These are phyloP conservation scores for Sinonovacula constricta DNA, from an alignment of 1,140 invertebrate genomes.

Conservation along the genomic window DNA sequence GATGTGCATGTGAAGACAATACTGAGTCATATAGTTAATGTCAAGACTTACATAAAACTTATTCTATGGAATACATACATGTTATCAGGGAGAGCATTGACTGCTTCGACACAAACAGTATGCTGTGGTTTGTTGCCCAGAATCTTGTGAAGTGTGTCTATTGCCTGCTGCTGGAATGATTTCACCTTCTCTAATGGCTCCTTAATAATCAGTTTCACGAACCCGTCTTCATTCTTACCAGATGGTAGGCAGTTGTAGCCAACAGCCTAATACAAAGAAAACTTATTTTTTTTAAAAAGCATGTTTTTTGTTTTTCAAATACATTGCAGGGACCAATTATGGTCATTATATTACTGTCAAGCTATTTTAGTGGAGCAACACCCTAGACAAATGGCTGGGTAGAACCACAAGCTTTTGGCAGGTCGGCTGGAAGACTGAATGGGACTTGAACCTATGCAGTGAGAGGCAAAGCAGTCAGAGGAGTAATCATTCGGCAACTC, in stretches of 20 bases:
- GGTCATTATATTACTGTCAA: too few species aligned
- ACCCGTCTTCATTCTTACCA: constrained; percentile 90
- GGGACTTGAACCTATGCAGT: neutral
- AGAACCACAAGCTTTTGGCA: neutral
- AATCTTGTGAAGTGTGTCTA: constrained; percentile 82
- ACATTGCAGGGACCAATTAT: too few species aligned
- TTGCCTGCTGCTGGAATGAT: constrained; percentile 86
- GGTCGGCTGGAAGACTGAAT: neutral
- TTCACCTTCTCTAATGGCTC: constrained; percentile 88
- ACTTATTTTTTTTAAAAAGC: too few species aligned
- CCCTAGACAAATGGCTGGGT: neutral
- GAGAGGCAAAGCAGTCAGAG: neutral
- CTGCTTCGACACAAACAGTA: constrained; percentile 86
- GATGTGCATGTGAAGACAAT: too few species aligned
- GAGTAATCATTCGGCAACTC: too few species aligned
- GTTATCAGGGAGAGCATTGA: constrained; percentile 86
- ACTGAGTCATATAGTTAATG: too few species aligned
- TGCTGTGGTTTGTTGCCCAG: constrained; percentile 92
- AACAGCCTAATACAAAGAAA: constrained; percentile 83
- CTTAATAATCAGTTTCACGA: constrained; percentile 90
- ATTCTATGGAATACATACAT: constrained; percentile 78
- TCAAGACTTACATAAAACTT: too few species aligned
- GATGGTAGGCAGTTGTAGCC: constrained; percentile 91
- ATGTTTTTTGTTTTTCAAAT: too few species aligned
- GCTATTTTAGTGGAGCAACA: neutral